Evolutionary conservation across 30 jellyfish, hydroid and myxozoan species (phyloP).

Genomic region (Calvadosia cruxmelitensis): DNA sequence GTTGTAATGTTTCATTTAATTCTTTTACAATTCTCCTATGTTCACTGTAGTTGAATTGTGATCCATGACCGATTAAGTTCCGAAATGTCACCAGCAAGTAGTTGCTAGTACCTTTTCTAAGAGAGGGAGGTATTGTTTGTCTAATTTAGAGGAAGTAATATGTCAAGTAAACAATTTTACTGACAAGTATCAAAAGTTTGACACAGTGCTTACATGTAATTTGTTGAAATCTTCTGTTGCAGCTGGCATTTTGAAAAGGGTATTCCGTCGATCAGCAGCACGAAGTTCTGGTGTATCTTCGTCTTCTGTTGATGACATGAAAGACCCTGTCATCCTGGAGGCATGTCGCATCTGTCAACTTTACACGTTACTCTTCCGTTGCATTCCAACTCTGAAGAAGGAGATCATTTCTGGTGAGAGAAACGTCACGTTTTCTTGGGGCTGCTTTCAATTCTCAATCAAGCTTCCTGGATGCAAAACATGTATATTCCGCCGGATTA

Average conservation of each 20-base stretch:
- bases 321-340: slow-evolving; percentile 78
- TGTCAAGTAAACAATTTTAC: too few species aligned
- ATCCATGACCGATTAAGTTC: too few species aligned
- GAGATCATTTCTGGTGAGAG: slow-evolving; percentile 81
- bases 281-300: slow-evolving; percentile 19
- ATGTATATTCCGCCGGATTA: too few species aligned
- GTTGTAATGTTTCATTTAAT: too few species aligned
- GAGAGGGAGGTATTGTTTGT: neutral
- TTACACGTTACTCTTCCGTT: slow-evolving; percentile 43
- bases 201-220: too few species aligned
- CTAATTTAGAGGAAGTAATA: neutral
- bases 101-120: slow-evolving; percentile 5
- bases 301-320: slow-evolving; percentile 29
- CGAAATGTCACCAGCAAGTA: neutral
- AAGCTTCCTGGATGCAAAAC: too few species aligned
- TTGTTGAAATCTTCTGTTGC: too few species aligned
- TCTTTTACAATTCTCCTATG: too few species aligned
- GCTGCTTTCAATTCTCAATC: too few species aligned
- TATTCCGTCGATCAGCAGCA: slow-evolving; percentile 43
- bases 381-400: slow-evolving; percentile 59
- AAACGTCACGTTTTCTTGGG: too few species aligned
- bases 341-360: slow-evolving; percentile 76
- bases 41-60: too few species aligned
- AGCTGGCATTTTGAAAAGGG: slow-evolving; percentile 73
- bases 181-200: too few species aligned